Evolutionary conservation across 1,140 invertebrate genomes (phyloP), one percentile per base, ranked within the genome.

Genomic region (Rhynchophorus ferrugineus): DNA sequence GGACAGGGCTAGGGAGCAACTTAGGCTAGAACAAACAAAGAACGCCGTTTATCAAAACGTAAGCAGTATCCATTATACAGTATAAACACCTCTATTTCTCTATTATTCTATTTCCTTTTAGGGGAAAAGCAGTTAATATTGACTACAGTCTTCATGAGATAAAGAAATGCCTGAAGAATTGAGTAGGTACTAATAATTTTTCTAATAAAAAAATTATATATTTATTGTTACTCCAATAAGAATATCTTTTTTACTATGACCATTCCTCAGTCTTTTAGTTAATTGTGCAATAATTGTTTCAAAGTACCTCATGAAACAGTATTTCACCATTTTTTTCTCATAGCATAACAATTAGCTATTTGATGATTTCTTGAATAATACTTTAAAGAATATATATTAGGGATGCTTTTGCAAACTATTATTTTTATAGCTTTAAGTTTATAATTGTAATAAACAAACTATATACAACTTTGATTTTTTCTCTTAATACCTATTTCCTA

Each of bases 1-100:
- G 47, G 42, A 58, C 49, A 41, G 47, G 22, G 55, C 56, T 24
- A 33, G 44, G 22, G 57, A 56, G 36, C 53, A 55, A 29, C 44
- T 58, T 3, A 38, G 36, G 37, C 9, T 55, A 42, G 53, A 56
- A 49, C 52, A 56, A 20, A 44, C 43, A 22, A 56, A 51, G 56
- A 58, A 56, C 33, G 36, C 37, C 14, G 46, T 53, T 13, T 49
- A 39, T 36, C 41, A 44, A 22, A 57, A 57, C 33, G 56, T 57
- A 54, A 57, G 56, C 51, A 19, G 1, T 13, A 13, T 3, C 16
- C 24, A 3, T 18, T n/a, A n/a, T n/a, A n/a, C n/a, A n/a, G n/a
- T n/a, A n/a, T n/a, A n/a, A n/a, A n/a, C n/a, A n/a, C n/a, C n/a
- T n/a, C n/a, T n/a, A n/a, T 1, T 18, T 18, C 11, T 19, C 22